Evolutionary conservation across 2,113 vertebrate genomes (phyloP), one percentile per base, ranked within the genome.

Genomic region (Calidris pugnax): DNA sequence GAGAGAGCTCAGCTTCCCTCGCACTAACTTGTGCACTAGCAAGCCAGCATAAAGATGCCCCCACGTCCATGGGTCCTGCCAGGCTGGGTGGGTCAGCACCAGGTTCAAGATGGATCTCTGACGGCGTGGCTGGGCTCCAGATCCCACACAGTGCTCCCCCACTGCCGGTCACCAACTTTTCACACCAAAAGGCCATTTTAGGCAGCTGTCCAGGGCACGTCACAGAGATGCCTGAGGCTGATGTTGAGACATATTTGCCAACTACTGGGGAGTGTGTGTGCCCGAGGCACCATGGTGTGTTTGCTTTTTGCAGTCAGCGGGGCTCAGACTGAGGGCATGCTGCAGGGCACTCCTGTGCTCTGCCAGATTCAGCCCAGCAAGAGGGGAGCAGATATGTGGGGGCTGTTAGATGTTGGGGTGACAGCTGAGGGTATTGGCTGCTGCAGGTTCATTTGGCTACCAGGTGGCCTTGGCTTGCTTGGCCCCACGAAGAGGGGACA

Each of bases 101-200:
- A 50, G 47, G 12, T 64, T 35, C 53, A 24, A 56, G 45, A 33
- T 2, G 14, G 47, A 69, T 43, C 37, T 50, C 24, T 0, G 0
- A 48, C 2, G 27, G 18, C 32, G 59, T 0, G 27, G 51, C 35
- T 28, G 6, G 37, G 37, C 16, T n/a, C 39, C 62, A 63, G 67
- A 45, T 28, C 59, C 55, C 55, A 26, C 0, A 0, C 16, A 45
- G 30, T 4, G 28, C 39, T 55, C 45, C 33, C 7, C 2, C 27
- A 28, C 24, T 48, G 35, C 45, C 4, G 2, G 12, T 71, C 90
- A 62, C 35, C 30, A 75, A 14, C n/a, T 59, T 43, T 59, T 68
- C 62, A 33, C 12, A 41, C 33, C 1, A 3, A 86, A 85, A 79
- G 23, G 18, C 32, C 28, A 2, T 9, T 18, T 57, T 2, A 75